Evolutionary conservation across 1,140 invertebrate species (phyloP).

Genomic region (Hylyphantes graminicola): DNA sequence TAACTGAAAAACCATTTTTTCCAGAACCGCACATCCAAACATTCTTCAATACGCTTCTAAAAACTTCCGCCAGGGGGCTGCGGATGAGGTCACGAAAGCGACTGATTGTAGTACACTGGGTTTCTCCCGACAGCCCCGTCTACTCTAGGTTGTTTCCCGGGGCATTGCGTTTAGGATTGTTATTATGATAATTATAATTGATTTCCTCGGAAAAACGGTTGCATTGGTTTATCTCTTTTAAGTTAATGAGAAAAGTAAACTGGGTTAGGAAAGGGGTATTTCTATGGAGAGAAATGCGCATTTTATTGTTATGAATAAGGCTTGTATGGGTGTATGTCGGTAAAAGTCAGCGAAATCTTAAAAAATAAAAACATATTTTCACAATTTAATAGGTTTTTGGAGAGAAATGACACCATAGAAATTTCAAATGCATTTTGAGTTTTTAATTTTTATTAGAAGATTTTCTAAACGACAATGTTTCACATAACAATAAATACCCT

Average conservation of each 20-base stretch:
- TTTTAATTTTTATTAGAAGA: no score
- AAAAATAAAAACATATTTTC: no score
- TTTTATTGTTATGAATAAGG: no score
- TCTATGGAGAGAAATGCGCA: not conserved
- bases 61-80: not conserved
- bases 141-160: not conserved
- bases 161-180: not conserved
- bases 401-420: no score
- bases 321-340: no score
- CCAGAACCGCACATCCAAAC: not conserved
- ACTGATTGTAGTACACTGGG: no score
- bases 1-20: not conserved
- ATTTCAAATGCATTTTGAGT: no score
- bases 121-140: not conserved
- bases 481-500: no score
- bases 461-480: no score
- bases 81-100: no score
- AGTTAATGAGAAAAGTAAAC: not conserved
- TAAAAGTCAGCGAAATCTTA: no score
- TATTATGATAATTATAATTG: constrained; percentile 58
- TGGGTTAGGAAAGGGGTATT: not conserved
- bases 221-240: constrained; percentile 10
- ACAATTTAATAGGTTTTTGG: no score
- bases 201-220: constrained; percentile 7
- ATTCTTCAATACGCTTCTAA: not conserved